Evolutionary conservation across 2,888 invertebrate genomes (phyloP).

Genomic region (Leptinotarsa juncta): DNA sequence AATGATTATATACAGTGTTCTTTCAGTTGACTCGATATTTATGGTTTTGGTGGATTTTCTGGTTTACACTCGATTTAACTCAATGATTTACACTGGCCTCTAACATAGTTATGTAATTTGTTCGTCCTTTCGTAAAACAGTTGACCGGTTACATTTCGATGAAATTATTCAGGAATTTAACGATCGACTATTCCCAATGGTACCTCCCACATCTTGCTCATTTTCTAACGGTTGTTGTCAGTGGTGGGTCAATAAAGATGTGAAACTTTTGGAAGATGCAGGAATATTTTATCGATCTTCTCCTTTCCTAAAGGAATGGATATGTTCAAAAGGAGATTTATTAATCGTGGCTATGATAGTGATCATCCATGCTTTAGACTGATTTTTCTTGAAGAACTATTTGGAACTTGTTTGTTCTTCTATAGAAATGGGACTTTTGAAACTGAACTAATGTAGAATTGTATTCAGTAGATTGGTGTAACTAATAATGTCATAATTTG

Average conservation of each 20-base stretch:
- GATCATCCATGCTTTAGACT: too few species aligned
- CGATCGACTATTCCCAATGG: neutral
- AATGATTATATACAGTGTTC: neutral
- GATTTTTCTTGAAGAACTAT: too few species aligned
- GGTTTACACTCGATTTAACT: conserved; percentile 5
- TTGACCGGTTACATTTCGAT: neutral
- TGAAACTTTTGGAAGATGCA: too few species aligned
- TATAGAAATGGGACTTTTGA: too few species aligned
- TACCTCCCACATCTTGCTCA: neutral
- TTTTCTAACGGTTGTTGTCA: conserved; percentile 2
- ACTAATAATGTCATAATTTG: too few species aligned
- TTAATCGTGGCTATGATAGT: too few species aligned
- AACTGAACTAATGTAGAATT: too few species aligned
- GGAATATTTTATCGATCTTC: too few species aligned
- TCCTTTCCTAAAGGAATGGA: too few species aligned
- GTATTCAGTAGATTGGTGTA: too few species aligned
- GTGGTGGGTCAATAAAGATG: neutral
- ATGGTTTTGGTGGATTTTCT: conserved; percentile 11
- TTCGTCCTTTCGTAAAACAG: conserved; percentile 2
- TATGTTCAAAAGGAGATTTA: too few species aligned
- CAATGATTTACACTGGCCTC: neutral
- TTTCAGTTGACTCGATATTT: neutral
- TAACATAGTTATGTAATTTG: neutral
- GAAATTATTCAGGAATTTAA: neutral
- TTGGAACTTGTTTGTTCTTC: too few species aligned